These are phyloP conservation scores for Machimus atricapillus DNA, from an alignment of 2,888 invertebrate species.

Conservation along the genomic window DNA sequence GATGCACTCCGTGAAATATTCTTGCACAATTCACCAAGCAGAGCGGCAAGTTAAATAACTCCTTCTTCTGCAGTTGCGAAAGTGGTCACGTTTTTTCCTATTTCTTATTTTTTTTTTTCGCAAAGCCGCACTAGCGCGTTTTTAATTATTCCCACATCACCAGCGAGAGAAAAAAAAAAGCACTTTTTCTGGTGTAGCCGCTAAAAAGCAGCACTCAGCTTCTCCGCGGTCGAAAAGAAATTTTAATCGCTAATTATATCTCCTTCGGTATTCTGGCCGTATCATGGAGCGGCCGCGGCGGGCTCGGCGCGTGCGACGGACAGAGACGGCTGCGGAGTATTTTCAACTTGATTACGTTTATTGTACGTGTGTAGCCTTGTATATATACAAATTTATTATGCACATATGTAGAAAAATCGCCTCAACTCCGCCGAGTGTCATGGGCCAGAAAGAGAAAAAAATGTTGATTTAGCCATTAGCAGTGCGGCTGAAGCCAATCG, in stretches of 20 bases:
- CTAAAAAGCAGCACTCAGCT: not conserved
- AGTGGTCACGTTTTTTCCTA: not conserved
- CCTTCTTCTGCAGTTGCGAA: not conserved
- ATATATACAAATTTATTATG: not conserved
- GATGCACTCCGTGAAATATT: not conserved
- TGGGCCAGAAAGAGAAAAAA: not conserved
- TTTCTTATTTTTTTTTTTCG: not conserved
- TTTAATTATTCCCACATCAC: not conserved
- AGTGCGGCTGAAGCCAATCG: not conserved
- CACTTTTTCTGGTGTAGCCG: not conserved
- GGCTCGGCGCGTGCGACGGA: not conserved
- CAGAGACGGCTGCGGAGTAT: conserved; percentile 41
- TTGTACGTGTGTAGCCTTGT: conserved; percentile 4
- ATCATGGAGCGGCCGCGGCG: not conserved
- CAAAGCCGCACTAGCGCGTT: not conserved
- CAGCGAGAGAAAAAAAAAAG: not conserved
- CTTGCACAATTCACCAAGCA: not conserved
- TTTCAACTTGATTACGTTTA: conserved; percentile 26
- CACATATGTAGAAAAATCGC: not conserved
- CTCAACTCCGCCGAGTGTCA: not conserved
- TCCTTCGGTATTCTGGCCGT: not conserved
- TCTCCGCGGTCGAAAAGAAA: not conserved
- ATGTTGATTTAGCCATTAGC: not conserved
- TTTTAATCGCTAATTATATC: conserved; percentile 21
- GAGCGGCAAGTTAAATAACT: conserved; percentile 5